These are phyloP conservation scores for Notothenia coriiceps DNA, from an alignment of 2,113 vertebrate species.

Conservation along the genomic window DNA sequence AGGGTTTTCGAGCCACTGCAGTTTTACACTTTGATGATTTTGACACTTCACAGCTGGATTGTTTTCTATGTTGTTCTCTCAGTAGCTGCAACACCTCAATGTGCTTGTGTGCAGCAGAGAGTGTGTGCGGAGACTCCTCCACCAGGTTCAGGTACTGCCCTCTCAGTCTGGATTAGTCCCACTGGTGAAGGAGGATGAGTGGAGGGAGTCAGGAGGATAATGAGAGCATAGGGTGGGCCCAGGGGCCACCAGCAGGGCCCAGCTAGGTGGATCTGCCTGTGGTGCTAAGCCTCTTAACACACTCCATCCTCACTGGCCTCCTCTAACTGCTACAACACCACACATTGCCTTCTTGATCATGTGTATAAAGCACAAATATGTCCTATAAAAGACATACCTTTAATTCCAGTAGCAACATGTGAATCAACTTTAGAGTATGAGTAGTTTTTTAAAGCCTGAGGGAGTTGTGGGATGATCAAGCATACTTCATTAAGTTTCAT, in stretches of 20 bases:
- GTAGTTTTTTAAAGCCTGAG: conserved; percentile 27
- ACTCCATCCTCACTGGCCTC: conserved; percentile 48
- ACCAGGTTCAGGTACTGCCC: conserved; percentile 42
- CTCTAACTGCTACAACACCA: conserved; percentile 35
- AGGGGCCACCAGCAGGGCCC: conserved; percentile 60
- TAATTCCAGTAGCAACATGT: conserved; percentile 48
- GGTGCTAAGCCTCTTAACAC: conserved; percentile 74
- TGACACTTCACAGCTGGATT: background rate
- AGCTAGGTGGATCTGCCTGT: conserved; percentile 68
- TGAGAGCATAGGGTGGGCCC: conserved; percentile 69
- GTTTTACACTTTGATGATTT: background rate
- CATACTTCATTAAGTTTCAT: conserved; percentile 33
- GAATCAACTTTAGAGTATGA: conserved; percentile 15
- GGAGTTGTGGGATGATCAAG: conserved; percentile 43
- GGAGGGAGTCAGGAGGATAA: conserved; percentile 66
- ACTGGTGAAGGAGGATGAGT: conserved; percentile 66
- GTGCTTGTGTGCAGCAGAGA: conserved; percentile 30
- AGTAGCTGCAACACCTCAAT: background rate
- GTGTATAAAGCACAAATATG: conserved; percentile 31
- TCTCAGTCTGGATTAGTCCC: conserved; percentile 68
- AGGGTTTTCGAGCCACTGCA: conserved; percentile 6
- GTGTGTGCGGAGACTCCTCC: background rate
- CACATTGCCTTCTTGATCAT: conserved; percentile 26
- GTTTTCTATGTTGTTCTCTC: conserved; percentile 12
- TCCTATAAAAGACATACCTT: conserved; percentile 43